These are phyloP conservation scores for Trissoscelio sp. DNA, from an alignment of 2,888 invertebrate species.

Conservation along the genomic window DNA sequence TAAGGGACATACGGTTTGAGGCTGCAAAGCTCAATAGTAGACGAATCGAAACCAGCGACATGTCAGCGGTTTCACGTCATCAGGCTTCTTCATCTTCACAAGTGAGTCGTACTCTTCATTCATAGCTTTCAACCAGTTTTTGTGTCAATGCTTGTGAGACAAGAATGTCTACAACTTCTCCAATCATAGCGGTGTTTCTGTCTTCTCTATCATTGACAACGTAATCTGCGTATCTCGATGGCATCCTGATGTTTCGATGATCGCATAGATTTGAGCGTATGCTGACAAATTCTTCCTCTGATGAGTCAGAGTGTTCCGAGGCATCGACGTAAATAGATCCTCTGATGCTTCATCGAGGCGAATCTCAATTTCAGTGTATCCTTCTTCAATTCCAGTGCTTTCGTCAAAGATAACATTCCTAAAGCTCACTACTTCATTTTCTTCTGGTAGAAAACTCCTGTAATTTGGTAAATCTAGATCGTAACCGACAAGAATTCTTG, in stretches of 20 bases:
- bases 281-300: too few species aligned
- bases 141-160: conserved; percentile 69
- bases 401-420: conserved; percentile 13
- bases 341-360: too few species aligned
- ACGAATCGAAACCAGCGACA: conserved; percentile 65
- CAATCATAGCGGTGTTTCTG: conserved; percentile 44
- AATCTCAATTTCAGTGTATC: too few species aligned
- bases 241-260: too few species aligned
- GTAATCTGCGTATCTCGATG: too few species aligned
- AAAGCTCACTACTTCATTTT: conserved; percentile 34
- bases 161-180: conserved; percentile 59
- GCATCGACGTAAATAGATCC: too few species aligned
- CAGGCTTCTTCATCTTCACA: background rate
- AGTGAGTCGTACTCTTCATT: too few species aligned
- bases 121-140: conserved; percentile 61
- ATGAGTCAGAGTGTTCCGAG: too few species aligned
- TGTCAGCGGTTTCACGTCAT: background rate
- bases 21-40: conserved; percentile 70
- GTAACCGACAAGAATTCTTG: conserved; percentile 70
- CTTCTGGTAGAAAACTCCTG: conserved; percentile 65
- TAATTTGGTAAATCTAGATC: conserved; percentile 69
- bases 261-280: too few species aligned
- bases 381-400: conserved; percentile 62
- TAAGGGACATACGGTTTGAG: conserved; percentile 4
- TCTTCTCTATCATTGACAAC: too few species aligned